A percentile compares a stretch with the other conserved stretches of the same genome.
Evolutionary conservation across 2,888 invertebrate genomes (phyloP).

Genomic region (Caenorhabditis sinica): DNA sequence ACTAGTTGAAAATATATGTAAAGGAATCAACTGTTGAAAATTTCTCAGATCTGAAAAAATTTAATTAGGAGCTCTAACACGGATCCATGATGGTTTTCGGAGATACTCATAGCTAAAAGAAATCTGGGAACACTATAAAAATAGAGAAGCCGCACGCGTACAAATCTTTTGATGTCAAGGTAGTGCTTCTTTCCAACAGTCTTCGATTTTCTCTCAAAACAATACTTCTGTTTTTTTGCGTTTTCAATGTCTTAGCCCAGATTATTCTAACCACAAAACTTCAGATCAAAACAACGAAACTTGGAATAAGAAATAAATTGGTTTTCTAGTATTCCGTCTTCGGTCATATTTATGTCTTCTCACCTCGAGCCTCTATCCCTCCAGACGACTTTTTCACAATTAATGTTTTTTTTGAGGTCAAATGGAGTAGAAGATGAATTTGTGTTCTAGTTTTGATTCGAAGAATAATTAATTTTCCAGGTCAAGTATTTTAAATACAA

Average conservation of each 20-base stretch:
- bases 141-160: too few species aligned
- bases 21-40: too few species aligned
- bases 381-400: conserved; percentile 19
- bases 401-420: conserved; percentile 34
- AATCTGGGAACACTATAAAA: too few species aligned
- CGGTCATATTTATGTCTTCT: conserved; percentile 25
- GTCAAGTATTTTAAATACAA: conserved; percentile 7
- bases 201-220: not conserved
- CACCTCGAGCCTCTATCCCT: not conserved
- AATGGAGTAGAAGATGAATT: conserved; percentile 23
- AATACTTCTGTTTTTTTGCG: conserved; percentile 1
- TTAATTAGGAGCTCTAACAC: too few species aligned
- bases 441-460: not conserved
- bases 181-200: not conserved
- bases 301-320: conserved; percentile 18
- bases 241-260: conserved; percentile 2
- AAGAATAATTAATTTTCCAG: conserved; percentile 20
- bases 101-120: too few species aligned
- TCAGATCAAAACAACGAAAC: conserved; percentile 15
- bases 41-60: too few species aligned
- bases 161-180: too few species aligned
- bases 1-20: too few species aligned
- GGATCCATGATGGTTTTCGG: too few species aligned
- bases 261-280: conserved; percentile 15
- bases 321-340: conserved; percentile 23